phyloP scores from a whole-genome alignment of 2,888 invertebrate species.

The Yponomeuta plumbellus region DNA sequence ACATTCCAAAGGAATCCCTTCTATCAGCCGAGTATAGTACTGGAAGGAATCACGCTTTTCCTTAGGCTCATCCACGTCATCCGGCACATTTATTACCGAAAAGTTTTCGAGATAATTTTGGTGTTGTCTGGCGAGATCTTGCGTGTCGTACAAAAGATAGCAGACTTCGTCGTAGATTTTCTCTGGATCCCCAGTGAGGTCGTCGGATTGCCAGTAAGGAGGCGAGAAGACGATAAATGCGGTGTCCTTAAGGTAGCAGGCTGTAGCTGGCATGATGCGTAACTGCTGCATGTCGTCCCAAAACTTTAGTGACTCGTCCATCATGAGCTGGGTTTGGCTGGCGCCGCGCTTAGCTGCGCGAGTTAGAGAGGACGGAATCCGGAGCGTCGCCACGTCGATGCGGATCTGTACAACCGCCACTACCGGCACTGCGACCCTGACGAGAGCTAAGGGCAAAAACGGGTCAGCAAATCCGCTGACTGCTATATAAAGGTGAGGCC shows the following conservation, averaged over 20 bases:
- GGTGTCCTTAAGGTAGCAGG: constrained; percentile 54
- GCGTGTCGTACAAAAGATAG: constrained; percentile 69
- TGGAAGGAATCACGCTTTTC: constrained; percentile 24
- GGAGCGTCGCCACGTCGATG: constrained; percentile 40
- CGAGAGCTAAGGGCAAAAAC: constrained; percentile 41
- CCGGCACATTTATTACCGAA: constrained; percentile 50
- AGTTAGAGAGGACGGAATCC: constrained; percentile 45
- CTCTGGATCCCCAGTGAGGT: constrained; percentile 46
- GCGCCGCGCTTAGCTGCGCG: constrained; percentile 54
- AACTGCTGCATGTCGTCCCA: constrained; percentile 57
- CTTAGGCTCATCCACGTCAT: constrained; percentile 27
- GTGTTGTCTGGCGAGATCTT: constrained; percentile 70
- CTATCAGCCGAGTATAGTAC: constrained; percentile 38
- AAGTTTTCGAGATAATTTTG: constrained; percentile 63
- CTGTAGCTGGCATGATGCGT: constrained; percentile 42
- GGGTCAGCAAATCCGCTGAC: constrained; percentile 70
- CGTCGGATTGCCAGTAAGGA: constrained; percentile 50
- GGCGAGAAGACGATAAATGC: constrained; percentile 62
- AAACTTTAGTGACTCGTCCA: constrained; percentile 47
- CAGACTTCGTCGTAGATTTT: constrained; percentile 72
- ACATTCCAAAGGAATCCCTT: constrained; percentile 53
- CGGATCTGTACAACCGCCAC: constrained; percentile 59
- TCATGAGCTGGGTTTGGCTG: constrained; percentile 53
- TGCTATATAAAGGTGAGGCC: constrained; percentile 73
- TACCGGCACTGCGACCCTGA: constrained; percentile 57